Evolutionary conservation across 2,888 invertebrate species (phyloP).

Genomic region (Napeogenes inachia): DNA sequence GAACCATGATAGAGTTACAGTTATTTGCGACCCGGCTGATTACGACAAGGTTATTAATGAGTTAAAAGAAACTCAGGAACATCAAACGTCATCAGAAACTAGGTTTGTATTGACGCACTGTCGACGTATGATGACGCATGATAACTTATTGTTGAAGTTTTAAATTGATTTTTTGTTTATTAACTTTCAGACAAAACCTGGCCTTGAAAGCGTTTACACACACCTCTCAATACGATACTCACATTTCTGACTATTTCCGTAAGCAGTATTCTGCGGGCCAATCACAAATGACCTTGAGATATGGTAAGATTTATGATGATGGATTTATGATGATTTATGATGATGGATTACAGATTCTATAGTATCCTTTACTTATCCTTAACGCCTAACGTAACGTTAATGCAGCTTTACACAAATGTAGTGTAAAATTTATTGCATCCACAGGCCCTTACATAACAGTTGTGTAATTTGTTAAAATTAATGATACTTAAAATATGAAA

Average conservation of each 20-base stretch:
- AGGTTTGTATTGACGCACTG: constrained; percentile 65
- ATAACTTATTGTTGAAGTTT: neutral
- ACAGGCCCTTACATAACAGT: too few relatives aligned
- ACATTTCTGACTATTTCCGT: constrained; percentile 97
- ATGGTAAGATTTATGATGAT: constrained; percentile 84
- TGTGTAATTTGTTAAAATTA: neutral
- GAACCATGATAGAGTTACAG: constrained; percentile 95
- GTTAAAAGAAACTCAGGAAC: constrained; percentile 78
- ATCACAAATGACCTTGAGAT: constrained; percentile 90
- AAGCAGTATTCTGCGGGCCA: constrained; percentile 88
- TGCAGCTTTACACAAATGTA: too few relatives aligned
- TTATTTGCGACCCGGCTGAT: constrained; percentile 94
- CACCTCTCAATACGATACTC: constrained; percentile 95
- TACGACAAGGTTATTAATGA: constrained; percentile 87
- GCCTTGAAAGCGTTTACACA: constrained; percentile 97
- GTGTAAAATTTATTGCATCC: too few relatives aligned
- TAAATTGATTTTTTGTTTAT: constrained; percentile 35
- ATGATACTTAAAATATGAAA: constrained; percentile 4
- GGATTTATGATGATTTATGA: too few relatives aligned
- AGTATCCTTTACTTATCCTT: too few relatives aligned
- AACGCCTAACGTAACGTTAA: too few relatives aligned
- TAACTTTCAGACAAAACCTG: constrained; percentile 79
- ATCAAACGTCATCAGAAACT: constrained; percentile 84
- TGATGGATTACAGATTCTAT: neutral
- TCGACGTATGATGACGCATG: neutral